A percentile compares a stretch with the other conserved stretches of the same genome.
Evolutionary conservation across 2,113 vertebrate genomes (phyloP).

Genomic region (Pongo abelii): DNA sequence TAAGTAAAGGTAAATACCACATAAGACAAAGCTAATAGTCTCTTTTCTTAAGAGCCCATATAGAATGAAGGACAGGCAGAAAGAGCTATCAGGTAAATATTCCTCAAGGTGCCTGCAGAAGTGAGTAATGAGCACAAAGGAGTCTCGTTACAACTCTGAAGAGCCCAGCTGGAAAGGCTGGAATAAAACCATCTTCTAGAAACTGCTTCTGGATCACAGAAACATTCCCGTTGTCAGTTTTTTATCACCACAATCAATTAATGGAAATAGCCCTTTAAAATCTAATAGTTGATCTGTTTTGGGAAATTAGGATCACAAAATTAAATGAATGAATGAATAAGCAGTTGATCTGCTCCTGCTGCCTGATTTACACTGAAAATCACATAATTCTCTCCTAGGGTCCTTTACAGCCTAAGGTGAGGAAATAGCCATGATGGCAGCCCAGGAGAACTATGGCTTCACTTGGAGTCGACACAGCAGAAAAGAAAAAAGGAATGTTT

Average conservation of each 20-base stretch:
- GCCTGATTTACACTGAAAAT: neutral
- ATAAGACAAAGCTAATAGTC: neutral
- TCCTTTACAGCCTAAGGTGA: neutral
- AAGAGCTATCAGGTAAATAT: neutral
- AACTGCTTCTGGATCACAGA: neutral
- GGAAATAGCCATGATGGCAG: neutral
- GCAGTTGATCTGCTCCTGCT: neutral
- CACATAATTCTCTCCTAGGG: neutral
- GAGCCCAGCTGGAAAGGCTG: neutral
- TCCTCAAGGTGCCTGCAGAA: neutral
- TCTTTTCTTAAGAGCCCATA: neutral
- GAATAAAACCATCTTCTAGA: constrained; percentile 9
- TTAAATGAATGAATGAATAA: no score
- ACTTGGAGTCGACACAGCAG: neutral
- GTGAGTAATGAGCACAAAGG: neutral
- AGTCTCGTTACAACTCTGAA: neutral
- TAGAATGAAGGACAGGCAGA: neutral
- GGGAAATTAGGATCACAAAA: no score
- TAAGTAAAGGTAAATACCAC: neutral
- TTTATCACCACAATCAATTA: neutral
- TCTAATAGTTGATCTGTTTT: neutral
- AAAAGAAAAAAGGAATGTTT: neutral
- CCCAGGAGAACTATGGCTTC: neutral
- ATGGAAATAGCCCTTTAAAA: neutral
- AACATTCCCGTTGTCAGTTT: neutral